Evolutionary conservation across 2,888 invertebrate species (phyloP).

Genomic region (Dasysyrphus albostriatus): DNA sequence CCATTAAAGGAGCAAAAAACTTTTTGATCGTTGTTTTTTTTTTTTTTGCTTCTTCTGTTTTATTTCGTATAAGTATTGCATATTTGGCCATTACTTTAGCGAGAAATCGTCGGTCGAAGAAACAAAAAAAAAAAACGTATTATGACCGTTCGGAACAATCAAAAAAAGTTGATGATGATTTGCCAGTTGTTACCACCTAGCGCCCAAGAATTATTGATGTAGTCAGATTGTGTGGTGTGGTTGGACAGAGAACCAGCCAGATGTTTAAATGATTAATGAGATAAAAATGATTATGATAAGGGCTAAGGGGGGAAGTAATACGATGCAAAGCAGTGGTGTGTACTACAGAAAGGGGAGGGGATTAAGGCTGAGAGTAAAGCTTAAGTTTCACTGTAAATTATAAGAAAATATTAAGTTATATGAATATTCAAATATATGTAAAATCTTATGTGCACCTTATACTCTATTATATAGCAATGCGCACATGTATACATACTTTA

Average conservation of each 20-base stretch:
- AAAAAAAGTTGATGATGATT: conserved; percentile 45
- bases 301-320: background rate
- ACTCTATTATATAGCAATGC: too few species aligned
- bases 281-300: conserved; percentile 10
- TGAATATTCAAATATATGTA: too few species aligned
- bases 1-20: conserved; percentile 44
- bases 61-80: conserved; percentile 9
- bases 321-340: background rate
- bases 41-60: background rate
- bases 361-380: too few species aligned
- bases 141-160: conserved; percentile 18
- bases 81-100: conserved; percentile 23
- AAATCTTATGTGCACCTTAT: too few species aligned
- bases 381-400: too few species aligned
- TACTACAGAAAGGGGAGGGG: background rate
- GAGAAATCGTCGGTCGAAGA: background rate
- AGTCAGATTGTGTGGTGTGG: conserved; percentile 19
- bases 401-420: too few species aligned
- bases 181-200: conserved; percentile 40
- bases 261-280: conserved; percentile 35
- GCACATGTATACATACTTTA: too few species aligned
- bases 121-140: conserved; percentile 8
- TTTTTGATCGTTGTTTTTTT: conserved; percentile 28
- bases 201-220: conserved; percentile 17
- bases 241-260: background rate